Evolutionary conservation across 2,888 invertebrate species (phyloP).

Genomic region (Empis stercorea): DNA sequence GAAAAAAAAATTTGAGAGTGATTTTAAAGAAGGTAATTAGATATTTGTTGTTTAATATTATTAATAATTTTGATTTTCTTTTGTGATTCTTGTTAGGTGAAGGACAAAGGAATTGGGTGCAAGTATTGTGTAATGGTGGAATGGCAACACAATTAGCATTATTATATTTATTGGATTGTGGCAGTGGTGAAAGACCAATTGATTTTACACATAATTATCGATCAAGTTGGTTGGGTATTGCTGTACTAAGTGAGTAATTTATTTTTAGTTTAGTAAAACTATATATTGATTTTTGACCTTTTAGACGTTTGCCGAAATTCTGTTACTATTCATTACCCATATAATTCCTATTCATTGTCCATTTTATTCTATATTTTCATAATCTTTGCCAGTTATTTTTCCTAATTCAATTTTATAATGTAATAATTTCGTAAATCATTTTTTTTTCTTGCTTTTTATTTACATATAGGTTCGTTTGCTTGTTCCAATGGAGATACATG

Average conservation of each 20-base stretch:
- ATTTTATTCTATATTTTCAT: no score
- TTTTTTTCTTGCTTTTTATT: no score
- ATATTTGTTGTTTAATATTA: no score
- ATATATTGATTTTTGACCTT: no score
- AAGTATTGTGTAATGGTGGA: conserved; percentile 80
- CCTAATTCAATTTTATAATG: no score
- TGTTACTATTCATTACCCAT: no score
- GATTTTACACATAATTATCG: conserved; percentile 64
- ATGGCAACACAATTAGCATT: conserved; percentile 68
- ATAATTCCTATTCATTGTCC: no score
- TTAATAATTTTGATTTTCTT: no score
- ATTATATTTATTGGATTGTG: conserved; percentile 66
- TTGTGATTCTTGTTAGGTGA: conserved; percentile 46
- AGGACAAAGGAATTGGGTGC: conserved; percentile 78
- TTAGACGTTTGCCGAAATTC: no score
- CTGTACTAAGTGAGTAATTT: conserved; percentile 49
- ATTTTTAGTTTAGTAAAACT: neutral
- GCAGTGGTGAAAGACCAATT: conserved; percentile 63
- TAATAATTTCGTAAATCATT: no score
- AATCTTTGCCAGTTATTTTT: no score
- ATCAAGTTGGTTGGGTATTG: conserved; percentile 70
- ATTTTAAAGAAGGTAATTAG: conserved; percentile 74
- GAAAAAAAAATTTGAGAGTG: conserved; percentile 58
- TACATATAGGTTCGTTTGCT: conserved; percentile 48
- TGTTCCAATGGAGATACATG: conserved; percentile 83